These are phyloP conservation scores for Hydrophis major DNA, from an alignment of 2,797 vertebrate species.

Conservation along the genomic window DNA sequence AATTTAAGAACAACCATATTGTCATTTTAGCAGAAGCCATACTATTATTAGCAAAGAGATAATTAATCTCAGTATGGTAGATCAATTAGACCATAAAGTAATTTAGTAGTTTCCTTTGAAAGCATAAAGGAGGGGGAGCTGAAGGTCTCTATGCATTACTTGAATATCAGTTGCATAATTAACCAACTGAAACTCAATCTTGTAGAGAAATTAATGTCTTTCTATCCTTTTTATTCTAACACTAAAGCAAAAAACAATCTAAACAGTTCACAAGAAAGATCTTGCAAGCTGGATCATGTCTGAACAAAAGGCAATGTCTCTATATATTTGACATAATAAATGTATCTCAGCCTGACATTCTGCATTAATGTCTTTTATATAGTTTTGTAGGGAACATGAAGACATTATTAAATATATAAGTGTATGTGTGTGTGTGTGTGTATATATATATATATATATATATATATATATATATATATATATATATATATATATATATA, in stretches of 20 bases:
- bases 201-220: not conserved
- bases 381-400: not conserved
- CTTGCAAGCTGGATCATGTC: not conserved
- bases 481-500: too few species aligned
- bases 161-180: not conserved
- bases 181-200: not conserved
- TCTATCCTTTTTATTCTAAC: not conserved
- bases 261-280: not conserved
- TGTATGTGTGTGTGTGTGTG: too few species aligned
- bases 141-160: not conserved
- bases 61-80: not conserved
- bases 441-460: too few species aligned
- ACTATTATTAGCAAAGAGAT: not conserved
- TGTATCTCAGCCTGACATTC: not conserved
- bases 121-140: not conserved
- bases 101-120: not conserved
- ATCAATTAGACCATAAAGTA: not conserved
- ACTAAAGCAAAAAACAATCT: not conserved
- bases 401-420: conserved; percentile 12
- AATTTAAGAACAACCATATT: not conserved
- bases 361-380: conserved; percentile 4
- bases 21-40: not conserved
- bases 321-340: conserved; percentile 9
- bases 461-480: too few species aligned
- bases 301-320: not conserved